Base-by-base conservation (phyloP, 2,888 invertebrate species). In the Amphipyra berbera region DNA sequence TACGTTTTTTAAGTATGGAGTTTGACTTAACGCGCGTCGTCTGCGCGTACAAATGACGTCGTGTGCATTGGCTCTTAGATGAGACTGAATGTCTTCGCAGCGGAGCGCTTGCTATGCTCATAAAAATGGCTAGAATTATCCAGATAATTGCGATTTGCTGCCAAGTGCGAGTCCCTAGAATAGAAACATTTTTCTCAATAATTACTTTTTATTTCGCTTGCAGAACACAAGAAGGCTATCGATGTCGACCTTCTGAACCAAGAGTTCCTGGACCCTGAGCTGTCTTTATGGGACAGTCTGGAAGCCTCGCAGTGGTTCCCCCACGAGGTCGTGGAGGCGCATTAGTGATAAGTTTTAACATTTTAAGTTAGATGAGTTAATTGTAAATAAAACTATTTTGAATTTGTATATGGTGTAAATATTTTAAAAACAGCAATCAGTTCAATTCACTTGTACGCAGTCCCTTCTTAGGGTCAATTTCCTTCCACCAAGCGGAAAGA, bases 271-370 rank as follows among this genome's bases (percentile, higher is more conserved):
- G 97, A 98, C 74, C 96, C 97, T 21, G 97, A 98, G 82, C 95
- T 96, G 61, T 96, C 96, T 53, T 89, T 98, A 30, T 98, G 98
- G 97, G 98, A 98, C 89, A 96, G 97, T 13, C 85, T 98, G 47
- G 98, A 98, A 86, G 96, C 97, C 66, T 97, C 97, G 0, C 97
- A 97, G 83, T 98, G 98, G 98, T 95, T 97, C 81, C 97, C 97
- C 0, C 96, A 97, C 68, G 98, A 98, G 68, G 95, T 96, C 33
- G 86, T 97, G 44, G 97, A 97, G 90, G 95, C 82, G 0, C 85
- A 88, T 59, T 68, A 56, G 47, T 49, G 49, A 45, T 21, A 52
- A 27, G 13, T 33, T 33, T 42, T 52, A 56, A 53, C 38, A 59
- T 48, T 33, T 21, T 57, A 68, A 59, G 45, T 50, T 72, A 74